Base-by-base conservation (phyloP, 2,888 invertebrate species). In the Calameuta pallipes region DNA sequence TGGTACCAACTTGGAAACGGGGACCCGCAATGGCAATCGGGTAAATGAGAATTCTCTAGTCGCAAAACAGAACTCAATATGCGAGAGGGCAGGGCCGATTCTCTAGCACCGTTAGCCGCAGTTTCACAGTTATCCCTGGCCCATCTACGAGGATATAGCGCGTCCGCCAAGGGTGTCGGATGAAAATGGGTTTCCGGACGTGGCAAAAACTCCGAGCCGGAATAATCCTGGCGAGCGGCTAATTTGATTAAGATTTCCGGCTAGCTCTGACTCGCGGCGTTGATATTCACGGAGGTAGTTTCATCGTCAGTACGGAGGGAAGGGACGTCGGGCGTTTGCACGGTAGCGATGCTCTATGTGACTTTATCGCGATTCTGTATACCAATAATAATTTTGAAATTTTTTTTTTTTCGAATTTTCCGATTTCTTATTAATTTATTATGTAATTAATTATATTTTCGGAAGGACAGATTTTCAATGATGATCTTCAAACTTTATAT, bases 1-100 rank as follows among this genome's bases (percentile, higher is more conserved):
- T 70, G 23, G 68, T 33, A 36, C 36, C 12, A 36, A 36, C 36
- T 15, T 37, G 35, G 34, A 56, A 69, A 11, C 37, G 30, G 36
- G 74, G 37, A n/a, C 76, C 34, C 34, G 79, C 41, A 76, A 68
- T 75, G 77, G 80, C 82, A 83, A 83, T 83, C 82, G 81, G 80
- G 81, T 69, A 82, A 83, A 83, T 83, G 83, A 83, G 83, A 83
- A 83, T 82, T 70, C 70, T 30, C 31, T 70, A 30, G 30, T 12
- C 70, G 70, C 70, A 70, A 70, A 70, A 70, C 70, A 30, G 70
- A 70, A 31, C 70, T 31, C 70, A 31, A 70, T 70, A 70, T 70
- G 70, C 70, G 70, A 70, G 30, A 70, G 30, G 30, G 37, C 37
- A 37, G 37, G 37, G 37, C 37, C 37, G 37, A 37, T 37, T 37